These are phyloP conservation scores for Falco berigora DNA, from an alignment of 2,797 vertebrate genomes.

Conservation along the genomic window DNA sequence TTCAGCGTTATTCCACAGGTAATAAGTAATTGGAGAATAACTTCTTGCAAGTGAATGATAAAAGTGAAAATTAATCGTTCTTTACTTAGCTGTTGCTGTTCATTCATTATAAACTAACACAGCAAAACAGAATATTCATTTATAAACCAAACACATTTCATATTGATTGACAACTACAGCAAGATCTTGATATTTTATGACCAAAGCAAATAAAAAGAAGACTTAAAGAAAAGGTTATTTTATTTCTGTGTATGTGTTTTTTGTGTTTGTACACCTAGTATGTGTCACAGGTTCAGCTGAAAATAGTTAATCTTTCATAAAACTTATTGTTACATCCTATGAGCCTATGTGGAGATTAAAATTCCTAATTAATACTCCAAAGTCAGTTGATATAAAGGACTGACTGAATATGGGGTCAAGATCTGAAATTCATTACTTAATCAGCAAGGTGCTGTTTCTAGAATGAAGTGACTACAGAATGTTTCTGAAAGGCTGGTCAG, in stretches of 20 bases:
- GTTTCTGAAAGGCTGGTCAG: background rate
- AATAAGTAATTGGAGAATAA: slow-evolving; percentile 19
- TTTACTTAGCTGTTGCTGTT: background rate
- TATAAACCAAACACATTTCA: background rate
- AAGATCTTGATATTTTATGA: background rate
- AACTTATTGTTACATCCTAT: background rate
- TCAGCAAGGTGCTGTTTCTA: background rate
- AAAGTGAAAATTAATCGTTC: background rate
- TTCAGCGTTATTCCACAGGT: background rate
- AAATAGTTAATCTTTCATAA: background rate
- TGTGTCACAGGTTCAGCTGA: background rate
- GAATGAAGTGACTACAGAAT: background rate
- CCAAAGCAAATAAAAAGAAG: background rate
- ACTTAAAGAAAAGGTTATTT: background rate
- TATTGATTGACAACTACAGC: background rate
- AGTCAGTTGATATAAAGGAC: background rate
- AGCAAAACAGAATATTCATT: background rate
- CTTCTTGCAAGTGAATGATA: background rate
- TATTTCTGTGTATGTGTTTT: background rate
- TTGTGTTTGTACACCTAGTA: background rate
- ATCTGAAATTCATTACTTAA: background rate
- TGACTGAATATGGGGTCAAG: background rate
- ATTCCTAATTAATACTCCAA: background rate
- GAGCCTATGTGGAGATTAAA: background rate
- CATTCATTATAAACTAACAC: background rate